Evolutionary conservation across 2,113 vertebrate genomes (phyloP).

Genomic region (Toxostoma redivivum): DNA sequence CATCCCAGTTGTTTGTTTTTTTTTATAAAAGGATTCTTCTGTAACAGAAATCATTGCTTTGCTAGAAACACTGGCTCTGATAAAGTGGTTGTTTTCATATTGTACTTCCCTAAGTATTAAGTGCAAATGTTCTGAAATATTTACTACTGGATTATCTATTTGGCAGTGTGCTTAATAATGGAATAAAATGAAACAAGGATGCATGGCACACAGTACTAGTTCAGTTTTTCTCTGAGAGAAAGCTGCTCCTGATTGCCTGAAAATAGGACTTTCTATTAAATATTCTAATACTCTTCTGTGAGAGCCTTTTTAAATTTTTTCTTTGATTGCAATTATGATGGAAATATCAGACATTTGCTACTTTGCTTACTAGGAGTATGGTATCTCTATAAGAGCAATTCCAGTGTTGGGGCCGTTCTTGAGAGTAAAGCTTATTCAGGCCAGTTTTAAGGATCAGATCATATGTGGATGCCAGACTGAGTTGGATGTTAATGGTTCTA

Average conservation of each 20-base stretch:
- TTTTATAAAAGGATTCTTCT: not conserved
- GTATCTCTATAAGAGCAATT: not conserved
- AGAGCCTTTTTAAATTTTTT: not conserved
- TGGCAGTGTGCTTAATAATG: not conserved
- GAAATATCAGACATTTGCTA: not conserved
- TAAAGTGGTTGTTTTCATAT: not conserved
- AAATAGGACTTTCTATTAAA: not conserved
- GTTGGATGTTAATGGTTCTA: not conserved
- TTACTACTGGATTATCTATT: not conserved
- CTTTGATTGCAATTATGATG: not conserved
- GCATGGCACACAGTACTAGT: not conserved
- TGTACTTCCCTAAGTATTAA: not conserved
- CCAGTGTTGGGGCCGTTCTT: not conserved
- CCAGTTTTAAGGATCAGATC: constrained; percentile 61
- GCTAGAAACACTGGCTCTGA: not conserved
- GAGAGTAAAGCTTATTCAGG: not conserved
- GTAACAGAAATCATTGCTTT: not conserved
- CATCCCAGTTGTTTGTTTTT: not conserved
- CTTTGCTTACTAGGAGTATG: not conserved
- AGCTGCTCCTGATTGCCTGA: not conserved
- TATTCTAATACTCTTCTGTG: not conserved
- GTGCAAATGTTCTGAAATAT: not conserved
- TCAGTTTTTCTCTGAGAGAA: not conserved
- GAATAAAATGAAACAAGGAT: not conserved
- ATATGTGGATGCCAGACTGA: not conserved